These are phyloP conservation scores for Gastrophysa polygoni DNA, from an alignment of 2,888 invertebrate species.

Conservation along the genomic window DNA sequence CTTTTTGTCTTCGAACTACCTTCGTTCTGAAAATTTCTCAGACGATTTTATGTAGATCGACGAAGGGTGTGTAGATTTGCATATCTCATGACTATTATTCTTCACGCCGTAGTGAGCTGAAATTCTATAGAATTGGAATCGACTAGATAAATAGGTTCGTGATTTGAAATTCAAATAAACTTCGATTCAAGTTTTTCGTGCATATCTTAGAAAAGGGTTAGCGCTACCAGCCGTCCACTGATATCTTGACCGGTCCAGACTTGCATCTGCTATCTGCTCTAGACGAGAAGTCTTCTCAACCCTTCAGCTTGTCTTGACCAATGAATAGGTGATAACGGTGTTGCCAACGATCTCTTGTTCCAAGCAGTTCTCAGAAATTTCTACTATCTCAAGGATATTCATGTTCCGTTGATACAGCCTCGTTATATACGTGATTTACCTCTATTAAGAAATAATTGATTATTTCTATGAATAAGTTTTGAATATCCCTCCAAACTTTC, in stretches of 20 bases:
- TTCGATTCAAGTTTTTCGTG: conserved; percentile 20
- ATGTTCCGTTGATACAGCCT: too few species aligned
- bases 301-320: conserved; percentile 22
- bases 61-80: not conserved
- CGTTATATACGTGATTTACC: too few species aligned
- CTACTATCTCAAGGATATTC: too few species aligned
- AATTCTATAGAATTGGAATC: not conserved
- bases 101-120: not conserved
- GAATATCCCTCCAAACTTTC: too few species aligned
- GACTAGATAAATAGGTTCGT: conserved; percentile 10
- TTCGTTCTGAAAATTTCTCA: not conserved
- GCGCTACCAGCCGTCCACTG: conserved; percentile 3
- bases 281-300: conserved; percentile 23
- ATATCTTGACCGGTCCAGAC: conserved; percentile 37
- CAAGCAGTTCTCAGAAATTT: too few species aligned
- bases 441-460: too few species aligned
- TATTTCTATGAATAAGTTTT: too few species aligned
- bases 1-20: not conserved
- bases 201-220: conserved; percentile 29
- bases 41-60: not conserved
- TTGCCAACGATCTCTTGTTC: too few species aligned
- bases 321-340: not conserved
- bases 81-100: not conserved
- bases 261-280: conserved; percentile 30
- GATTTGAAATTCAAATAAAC: conserved; percentile 33